phyloP scores from a whole-genome alignment of 2,113 vertebrate species.

The Raja brachyura region DNA sequence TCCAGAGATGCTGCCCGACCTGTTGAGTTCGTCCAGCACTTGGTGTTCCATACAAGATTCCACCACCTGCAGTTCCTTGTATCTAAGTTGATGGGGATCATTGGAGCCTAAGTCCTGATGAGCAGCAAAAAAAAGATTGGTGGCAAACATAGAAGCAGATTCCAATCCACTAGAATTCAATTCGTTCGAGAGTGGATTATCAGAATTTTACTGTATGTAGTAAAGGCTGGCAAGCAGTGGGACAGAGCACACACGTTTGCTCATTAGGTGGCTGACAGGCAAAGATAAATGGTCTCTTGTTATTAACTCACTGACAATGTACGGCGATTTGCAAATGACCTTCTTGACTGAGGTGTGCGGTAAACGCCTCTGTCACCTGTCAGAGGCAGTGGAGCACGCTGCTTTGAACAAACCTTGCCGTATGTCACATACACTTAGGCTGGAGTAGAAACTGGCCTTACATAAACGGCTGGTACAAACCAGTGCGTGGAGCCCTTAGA shows the following conservation, averaged over 20 bases:
- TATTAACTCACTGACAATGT: background rate
- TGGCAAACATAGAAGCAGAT: too few species aligned
- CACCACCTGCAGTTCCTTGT: too few species aligned
- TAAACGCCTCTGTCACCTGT: background rate
- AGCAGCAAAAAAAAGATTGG: too few species aligned
- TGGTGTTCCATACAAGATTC: too few species aligned
- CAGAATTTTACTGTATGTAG: too few species aligned
- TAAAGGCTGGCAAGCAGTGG: background rate
- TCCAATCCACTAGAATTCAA: too few species aligned
- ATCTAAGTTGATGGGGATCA: too few species aligned
- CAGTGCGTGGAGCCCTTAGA: background rate
- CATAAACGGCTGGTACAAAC: background rate
- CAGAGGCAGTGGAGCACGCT: background rate
- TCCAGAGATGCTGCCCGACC: too few species aligned
- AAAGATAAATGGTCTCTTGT: background rate
- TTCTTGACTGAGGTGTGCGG: background rate
- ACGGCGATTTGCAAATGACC: background rate
- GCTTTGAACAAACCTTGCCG: background rate
- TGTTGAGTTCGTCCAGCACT: too few species aligned
- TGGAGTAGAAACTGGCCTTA: background rate
- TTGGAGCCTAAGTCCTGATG: too few species aligned
- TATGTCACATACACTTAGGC: background rate
- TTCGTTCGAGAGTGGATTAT: too few species aligned
- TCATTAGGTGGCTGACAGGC: background rate
- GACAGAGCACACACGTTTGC: background rate